Evolutionary conservation across 2,113 vertebrate species (phyloP).

Genomic region (Prionailurus viverrinus): DNA sequence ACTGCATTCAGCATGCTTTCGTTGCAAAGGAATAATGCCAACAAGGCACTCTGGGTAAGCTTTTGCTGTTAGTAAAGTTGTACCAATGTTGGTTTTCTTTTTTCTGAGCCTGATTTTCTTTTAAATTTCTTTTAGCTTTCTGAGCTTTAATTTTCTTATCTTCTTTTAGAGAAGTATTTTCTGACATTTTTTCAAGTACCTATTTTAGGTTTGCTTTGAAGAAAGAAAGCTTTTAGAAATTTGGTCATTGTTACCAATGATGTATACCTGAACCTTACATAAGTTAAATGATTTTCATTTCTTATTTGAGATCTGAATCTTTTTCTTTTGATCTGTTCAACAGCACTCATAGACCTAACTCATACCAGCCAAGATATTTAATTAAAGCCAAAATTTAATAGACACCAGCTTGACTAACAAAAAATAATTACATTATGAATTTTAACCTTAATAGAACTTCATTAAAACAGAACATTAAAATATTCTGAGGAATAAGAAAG

Average conservation of each 20-base stretch:
- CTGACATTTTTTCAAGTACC: constrained; percentile 32
- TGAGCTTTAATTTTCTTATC: neutral
- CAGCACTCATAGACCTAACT: neutral
- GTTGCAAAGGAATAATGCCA: neutral
- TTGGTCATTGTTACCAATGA: neutral
- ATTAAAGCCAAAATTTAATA: constrained; percentile 55
- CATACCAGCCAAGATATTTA: constrained; percentile 9
- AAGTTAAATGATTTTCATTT: constrained; percentile 18
- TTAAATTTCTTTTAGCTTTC: neutral
- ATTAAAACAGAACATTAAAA: constrained; percentile 6
- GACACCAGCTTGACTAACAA: neutral
- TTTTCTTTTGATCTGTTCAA: constrained; percentile 58
- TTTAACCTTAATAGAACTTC: constrained; percentile 30
- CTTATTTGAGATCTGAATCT: constrained; percentile 4
- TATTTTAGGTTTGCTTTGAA: constrained; percentile 57
- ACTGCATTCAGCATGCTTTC: no score
- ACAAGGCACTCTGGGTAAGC: neutral
- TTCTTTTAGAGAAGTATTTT: constrained; percentile 30
- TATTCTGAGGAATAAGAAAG: constrained; percentile 13
- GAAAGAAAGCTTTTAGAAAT: constrained; percentile 42
- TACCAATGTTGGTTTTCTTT: neutral
- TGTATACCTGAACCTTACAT: neutral
- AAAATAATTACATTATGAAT: constrained; percentile 57
- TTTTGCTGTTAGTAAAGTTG: neutral
- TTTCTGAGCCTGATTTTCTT: constrained; percentile 7